Evolutionary conservation across 1,140 invertebrate genomes (phyloP), one percentile per base, ranked within the genome.

Genomic region (Neocloeon triangulifer): DNA sequence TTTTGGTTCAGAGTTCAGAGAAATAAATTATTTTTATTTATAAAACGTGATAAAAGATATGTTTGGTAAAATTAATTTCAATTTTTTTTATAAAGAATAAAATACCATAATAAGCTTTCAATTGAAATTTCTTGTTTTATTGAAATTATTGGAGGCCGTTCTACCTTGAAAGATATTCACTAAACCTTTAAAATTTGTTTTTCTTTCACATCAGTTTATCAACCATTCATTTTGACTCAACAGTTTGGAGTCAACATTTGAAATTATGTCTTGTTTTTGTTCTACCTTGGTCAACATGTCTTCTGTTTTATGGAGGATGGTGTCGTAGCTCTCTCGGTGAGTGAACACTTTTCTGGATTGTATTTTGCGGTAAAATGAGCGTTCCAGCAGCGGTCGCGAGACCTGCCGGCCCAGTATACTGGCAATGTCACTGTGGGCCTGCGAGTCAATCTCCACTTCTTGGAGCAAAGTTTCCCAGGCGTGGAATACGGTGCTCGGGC

Each of bases 381-480:
- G 71, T 44, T 92, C 86, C 31, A 89, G 58, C 13, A 91, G 66
- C 12, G 82, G 81, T 19, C 80, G 66, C 10, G 84, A 75, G 8
- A 94, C 71, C 51, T 82, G 78, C 21, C 84, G 65, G 4, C 69
- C 70, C 21, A 91, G 59, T 9, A 80, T 66, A n/a, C 69, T 67
- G 3, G 84, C 75, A 12, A 89, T 73, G 45, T 92, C 86, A 42
- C 75, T 69, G 50, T 88, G 76, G 33, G 81, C 73, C 46, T 84
- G 70, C 4, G 85, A 86, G 52, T 94, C 86, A 14, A 81, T 71
- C 56, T 94, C 86, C 21, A 89, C 78, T 52, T 91, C 85, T 49
- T 88, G 78, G 18, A 92, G 63, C 19, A 94, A 59, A 28, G 71
- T 73, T 53, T 92, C 86, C 88, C 88, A 94, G 31, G 78, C 71